These are phyloP conservation scores for Kryptolebias ocellatus DNA, from an alignment of 2,797 vertebrate genomes.

Conservation along the genomic window DNA sequence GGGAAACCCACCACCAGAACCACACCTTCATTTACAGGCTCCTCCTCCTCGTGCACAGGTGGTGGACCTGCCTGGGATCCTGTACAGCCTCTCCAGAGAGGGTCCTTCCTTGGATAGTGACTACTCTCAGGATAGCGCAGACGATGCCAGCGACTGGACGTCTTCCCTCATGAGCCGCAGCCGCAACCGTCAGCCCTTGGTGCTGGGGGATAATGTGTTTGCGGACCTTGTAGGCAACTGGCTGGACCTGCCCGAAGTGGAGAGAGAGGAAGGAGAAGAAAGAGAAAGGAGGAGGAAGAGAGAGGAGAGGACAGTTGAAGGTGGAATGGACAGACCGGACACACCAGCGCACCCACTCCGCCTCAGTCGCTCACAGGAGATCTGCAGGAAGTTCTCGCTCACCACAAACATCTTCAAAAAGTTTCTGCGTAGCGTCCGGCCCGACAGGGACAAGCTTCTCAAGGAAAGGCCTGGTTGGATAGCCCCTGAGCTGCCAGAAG, in stretches of 20 bases:
- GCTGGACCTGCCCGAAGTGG: slow-evolving; percentile 92
- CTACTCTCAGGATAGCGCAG: slow-evolving; percentile 78
- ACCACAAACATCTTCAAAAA: slow-evolving; percentile 97
- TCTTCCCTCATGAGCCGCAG: slow-evolving; percentile 92
- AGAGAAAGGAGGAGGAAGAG: slow-evolving; percentile 76
- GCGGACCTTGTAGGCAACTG: slow-evolving; percentile 97
- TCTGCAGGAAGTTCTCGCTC: slow-evolving; percentile 91
- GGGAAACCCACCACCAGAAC: slow-evolving; percentile 67
- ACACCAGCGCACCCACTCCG: slow-evolving; percentile 76
- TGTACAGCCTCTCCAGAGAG: slow-evolving; percentile 81
- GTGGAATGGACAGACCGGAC: slow-evolving; percentile 73
- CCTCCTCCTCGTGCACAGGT: slow-evolving; percentile 36
- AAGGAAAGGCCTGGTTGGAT: slow-evolving; percentile 94
- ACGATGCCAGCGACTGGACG: slow-evolving; percentile 91
- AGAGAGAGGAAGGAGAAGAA: slow-evolving; percentile 69
- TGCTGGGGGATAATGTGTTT: slow-evolving; percentile 94
- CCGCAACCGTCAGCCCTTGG: slow-evolving; percentile 92
- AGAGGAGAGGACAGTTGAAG: slow-evolving; percentile 63
- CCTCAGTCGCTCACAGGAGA: slow-evolving; percentile 86
- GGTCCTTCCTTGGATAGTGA: slow-evolving; percentile 80
- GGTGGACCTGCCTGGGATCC: slow-evolving; percentile 76
- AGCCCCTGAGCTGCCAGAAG: slow-evolving; percentile 74
- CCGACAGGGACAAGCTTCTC: slow-evolving; percentile 91
- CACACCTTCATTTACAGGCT: slow-evolving; percentile 41
- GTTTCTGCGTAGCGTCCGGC: slow-evolving; percentile 91